Evolutionary conservation across 2,113 vertebrate genomes (phyloP).

Genomic region (Azemiops feae): DNA sequence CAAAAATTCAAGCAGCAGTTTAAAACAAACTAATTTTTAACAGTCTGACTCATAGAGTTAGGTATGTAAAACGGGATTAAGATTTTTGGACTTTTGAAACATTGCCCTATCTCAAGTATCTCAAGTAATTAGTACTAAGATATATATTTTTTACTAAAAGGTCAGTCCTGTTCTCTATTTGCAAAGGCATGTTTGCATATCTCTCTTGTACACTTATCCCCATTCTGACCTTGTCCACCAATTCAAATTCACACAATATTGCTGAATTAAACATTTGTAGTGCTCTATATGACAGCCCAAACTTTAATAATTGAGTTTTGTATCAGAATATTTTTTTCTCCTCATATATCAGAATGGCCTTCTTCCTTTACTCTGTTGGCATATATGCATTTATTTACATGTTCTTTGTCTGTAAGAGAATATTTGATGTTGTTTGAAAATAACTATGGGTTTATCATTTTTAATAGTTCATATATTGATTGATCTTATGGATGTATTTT

Average conservation of each 20-base stretch:
- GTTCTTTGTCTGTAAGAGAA: not conserved
- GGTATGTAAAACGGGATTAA: not conserved
- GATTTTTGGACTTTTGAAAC: not conserved
- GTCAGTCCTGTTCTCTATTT: not conserved
- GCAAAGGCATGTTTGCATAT: not conserved
- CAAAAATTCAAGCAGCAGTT: conserved; percentile 3
- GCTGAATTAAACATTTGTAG: not conserved
- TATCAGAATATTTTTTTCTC: not conserved
- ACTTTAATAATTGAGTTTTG: not conserved
- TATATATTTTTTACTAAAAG: not conserved
- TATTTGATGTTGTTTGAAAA: not conserved
- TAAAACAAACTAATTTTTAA: conserved; percentile 25
- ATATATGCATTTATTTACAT: not conserved
- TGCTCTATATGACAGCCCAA: not conserved
- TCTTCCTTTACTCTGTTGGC: not conserved
- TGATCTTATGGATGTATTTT: not conserved
- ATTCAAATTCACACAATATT: not conserved
- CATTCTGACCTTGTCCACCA: not conserved
- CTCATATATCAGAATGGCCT: not conserved
- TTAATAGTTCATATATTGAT: not conserved
- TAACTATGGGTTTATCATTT: not conserved
- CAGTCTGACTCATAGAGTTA: conserved; percentile 2
- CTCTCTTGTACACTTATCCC: not conserved
- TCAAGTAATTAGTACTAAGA: not conserved
- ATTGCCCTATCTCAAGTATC: not conserved